A percentile compares a stretch with the other conserved stretches of the same genome.
phyloP scores from a whole-genome alignment of 2,113 vertebrate genomes.

The Rutilus rutilus region DNA sequence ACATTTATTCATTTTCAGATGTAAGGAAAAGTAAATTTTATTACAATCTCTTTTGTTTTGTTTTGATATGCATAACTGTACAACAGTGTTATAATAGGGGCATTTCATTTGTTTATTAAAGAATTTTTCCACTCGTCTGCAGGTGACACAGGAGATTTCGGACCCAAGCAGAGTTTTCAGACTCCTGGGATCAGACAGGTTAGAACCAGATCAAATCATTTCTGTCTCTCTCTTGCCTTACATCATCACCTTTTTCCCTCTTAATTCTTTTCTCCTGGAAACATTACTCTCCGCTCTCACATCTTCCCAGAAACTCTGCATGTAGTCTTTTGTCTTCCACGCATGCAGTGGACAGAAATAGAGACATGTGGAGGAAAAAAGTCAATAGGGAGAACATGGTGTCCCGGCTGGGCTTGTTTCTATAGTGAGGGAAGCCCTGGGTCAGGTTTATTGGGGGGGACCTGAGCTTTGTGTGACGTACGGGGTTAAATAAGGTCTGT shows the following conservation, averaged over 20 bases:
- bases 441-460: neutral
- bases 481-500: neutral
- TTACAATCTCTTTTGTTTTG: too few species aligned
- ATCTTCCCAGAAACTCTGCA: neutral
- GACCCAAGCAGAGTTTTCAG: slow-evolving; percentile 95
- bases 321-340: neutral
- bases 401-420: slow-evolving; percentile 40
- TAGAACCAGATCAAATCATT: slow-evolving; percentile 46
- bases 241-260: neutral
- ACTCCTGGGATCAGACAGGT: slow-evolving; percentile 97
- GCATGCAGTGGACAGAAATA: slow-evolving; percentile 10
- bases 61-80: too few species aligned
- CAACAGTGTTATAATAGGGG: neutral
- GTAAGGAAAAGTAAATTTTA: too few species aligned
- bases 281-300: slow-evolving; percentile 21
- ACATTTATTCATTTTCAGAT: too few species aligned
- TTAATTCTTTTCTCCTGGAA: slow-evolving; percentile 56
- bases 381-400: slow-evolving; percentile 13
- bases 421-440: slow-evolving; percentile 35
- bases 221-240: neutral
- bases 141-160: slow-evolving; percentile 98
- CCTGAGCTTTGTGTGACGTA: slow-evolving; percentile 12
- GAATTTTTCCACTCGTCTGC: slow-evolving; percentile 4
- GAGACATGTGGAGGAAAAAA: slow-evolving; percentile 25
- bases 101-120: slow-evolving; percentile 22